A percentile compares a stretch with the other conserved stretches of the same genome.
These are phyloP conservation scores for Ochropleura plecta DNA, from an alignment of 2,888 invertebrate species.

Conservation along the genomic window DNA sequence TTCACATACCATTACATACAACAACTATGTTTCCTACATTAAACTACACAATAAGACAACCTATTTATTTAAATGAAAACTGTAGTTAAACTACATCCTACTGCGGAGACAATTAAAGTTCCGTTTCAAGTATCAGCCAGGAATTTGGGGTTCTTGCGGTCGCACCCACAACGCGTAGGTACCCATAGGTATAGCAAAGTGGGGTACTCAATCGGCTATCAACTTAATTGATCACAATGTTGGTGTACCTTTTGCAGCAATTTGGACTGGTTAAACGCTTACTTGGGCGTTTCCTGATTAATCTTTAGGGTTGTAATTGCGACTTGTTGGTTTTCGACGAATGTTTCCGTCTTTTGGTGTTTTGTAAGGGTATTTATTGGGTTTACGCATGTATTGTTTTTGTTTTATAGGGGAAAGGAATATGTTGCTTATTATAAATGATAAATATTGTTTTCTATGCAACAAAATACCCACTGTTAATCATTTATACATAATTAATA, in stretches of 20 bases:
- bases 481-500: not conserved
- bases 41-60: slow-evolving; percentile 41
- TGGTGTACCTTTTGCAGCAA: slow-evolving; percentile 77
- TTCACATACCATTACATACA: not conserved
- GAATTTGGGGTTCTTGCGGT: slow-evolving; percentile 70
- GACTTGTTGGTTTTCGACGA: slow-evolving; percentile 75
- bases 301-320: slow-evolving; percentile 81
- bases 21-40: slow-evolving; percentile 29
- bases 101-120: slow-evolving; percentile 68
- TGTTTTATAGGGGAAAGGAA: not conserved
- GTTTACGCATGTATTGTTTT: slow-evolving; percentile 12
- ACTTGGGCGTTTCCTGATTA: slow-evolving; percentile 81
- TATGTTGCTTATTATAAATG: no score
- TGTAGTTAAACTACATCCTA: slow-evolving; percentile 60
- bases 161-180: slow-evolving; percentile 62
- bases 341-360: slow-evolving; percentile 73
- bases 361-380: slow-evolving; percentile 57
- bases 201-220: slow-evolving; percentile 75
- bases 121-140: slow-evolving; percentile 64
- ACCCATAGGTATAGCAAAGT: slow-evolving; percentile 66
- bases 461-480: not conserved
- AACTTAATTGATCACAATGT: slow-evolving; percentile 77
- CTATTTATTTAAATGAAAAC: slow-evolving; percentile 61
- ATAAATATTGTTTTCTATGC: not conserved
- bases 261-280: slow-evolving; percentile 79